phyloP scores from a whole-genome alignment of 2,113 vertebrate species.

The Salvelinus namaycush region DNA sequence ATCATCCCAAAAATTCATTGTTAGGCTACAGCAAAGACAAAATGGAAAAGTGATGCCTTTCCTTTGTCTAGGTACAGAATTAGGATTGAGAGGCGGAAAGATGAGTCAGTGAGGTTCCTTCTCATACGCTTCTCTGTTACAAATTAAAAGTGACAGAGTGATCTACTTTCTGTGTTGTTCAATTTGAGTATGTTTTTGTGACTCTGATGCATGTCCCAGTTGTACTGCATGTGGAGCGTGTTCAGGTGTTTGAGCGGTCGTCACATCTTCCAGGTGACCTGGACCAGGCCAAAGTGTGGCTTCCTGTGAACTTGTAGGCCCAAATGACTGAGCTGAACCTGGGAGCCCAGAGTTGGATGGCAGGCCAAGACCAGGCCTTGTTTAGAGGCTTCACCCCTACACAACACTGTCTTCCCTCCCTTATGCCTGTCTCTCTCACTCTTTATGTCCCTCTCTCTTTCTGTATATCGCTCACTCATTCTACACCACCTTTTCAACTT shows the following conservation, averaged over 20 bases:
- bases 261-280: neutral
- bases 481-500: slow-evolving; percentile 27
- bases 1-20: neutral
- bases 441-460: neutral
- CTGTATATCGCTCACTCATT: neutral
- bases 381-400: too few species aligned
- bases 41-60: neutral
- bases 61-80: neutral
- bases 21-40: neutral
- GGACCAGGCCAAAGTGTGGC: neutral
- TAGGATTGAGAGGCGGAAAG: neutral
- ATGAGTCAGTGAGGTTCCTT: neutral
- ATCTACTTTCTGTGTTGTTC: neutral
- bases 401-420: too few species aligned
- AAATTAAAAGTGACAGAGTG: neutral
- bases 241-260: neutral
- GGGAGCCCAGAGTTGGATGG: neutral
- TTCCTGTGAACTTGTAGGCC: neutral
- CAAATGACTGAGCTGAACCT: neutral
- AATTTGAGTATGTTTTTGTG: neutral
- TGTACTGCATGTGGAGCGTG: neutral
- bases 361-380: neutral
- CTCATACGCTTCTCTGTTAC: neutral
- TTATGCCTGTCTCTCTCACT: neutral
- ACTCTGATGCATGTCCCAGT: neutral